These are phyloP conservation scores for Rhinogobius similis DNA, from an alignment of 2,113 vertebrate species.

Conservation along the genomic window DNA sequence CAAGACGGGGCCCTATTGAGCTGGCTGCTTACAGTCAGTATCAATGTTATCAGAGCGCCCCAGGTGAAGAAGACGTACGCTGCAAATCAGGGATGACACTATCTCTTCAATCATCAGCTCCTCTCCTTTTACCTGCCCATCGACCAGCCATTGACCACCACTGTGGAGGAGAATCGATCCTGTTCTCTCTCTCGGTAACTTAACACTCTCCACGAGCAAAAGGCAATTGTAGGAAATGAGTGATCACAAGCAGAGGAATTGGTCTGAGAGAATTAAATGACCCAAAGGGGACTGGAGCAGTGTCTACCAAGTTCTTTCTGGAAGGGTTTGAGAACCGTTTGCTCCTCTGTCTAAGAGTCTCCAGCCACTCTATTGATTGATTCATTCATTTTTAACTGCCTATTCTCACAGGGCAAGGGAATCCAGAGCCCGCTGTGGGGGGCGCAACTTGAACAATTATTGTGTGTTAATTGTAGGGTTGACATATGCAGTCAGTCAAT, in stretches of 20 bases:
- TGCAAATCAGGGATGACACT: constrained; percentile 70
- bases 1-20: constrained; percentile 47
- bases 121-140: constrained; percentile 49
- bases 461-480: not conserved
- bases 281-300: constrained; percentile 41
- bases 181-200: constrained; percentile 37
- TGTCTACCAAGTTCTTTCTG: constrained; percentile 58
- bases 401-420: not conserved
- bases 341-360: constrained; percentile 57
- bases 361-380: not conserved
- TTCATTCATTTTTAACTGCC: constrained; percentile 7
- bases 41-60: constrained; percentile 53
- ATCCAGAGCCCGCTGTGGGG: not conserved
- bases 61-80: constrained; percentile 63
- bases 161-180: constrained; percentile 63
- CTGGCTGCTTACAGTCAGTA: constrained; percentile 62
- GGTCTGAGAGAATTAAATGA: constrained; percentile 38
- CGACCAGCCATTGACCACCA: constrained; percentile 57
- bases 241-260: constrained; percentile 36
- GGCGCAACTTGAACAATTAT: not conserved
- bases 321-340: constrained; percentile 41
- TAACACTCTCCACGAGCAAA: constrained; percentile 32
- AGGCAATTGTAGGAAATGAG: constrained; percentile 46
- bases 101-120: constrained; percentile 61
- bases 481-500: constrained; percentile 6